Evolutionary conservation across 2,797 vertebrate genomes (phyloP).

Genomic region (Steatocranus sp.): DNA sequence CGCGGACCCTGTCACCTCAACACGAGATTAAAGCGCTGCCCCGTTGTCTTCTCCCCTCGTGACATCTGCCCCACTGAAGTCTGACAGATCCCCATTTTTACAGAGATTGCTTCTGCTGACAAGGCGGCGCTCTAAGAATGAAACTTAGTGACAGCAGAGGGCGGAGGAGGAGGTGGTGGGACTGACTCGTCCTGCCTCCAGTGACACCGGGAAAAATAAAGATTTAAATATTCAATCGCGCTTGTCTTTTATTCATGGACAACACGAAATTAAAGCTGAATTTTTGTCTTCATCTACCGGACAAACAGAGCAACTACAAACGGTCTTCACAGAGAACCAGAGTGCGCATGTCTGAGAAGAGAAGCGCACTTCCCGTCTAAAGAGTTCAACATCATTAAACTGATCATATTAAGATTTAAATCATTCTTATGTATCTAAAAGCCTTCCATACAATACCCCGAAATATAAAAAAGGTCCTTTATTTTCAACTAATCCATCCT

Average conservation of each 20-base stretch:
- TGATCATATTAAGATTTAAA: background rate
- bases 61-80: background rate
- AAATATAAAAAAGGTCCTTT: background rate
- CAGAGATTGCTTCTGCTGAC: background rate
- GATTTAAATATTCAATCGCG: background rate
- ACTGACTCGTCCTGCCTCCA: background rate
- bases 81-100: background rate
- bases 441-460: background rate
- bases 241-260: background rate
- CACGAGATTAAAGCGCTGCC: background rate
- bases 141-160: background rate
- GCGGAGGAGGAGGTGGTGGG: background rate
- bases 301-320: background rate
- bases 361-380: background rate
- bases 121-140: fast-evolving
- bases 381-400: background rate
- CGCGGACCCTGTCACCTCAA: background rate
- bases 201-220: background rate
- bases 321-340: background rate
- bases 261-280: background rate
- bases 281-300: background rate
- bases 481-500: background rate
- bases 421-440: background rate
- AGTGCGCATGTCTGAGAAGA: background rate
- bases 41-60: background rate